These are phyloP conservation scores for Harpagifer antarcticus DNA, from an alignment of 2,797 vertebrate genomes.

Conservation along the genomic window DNA sequence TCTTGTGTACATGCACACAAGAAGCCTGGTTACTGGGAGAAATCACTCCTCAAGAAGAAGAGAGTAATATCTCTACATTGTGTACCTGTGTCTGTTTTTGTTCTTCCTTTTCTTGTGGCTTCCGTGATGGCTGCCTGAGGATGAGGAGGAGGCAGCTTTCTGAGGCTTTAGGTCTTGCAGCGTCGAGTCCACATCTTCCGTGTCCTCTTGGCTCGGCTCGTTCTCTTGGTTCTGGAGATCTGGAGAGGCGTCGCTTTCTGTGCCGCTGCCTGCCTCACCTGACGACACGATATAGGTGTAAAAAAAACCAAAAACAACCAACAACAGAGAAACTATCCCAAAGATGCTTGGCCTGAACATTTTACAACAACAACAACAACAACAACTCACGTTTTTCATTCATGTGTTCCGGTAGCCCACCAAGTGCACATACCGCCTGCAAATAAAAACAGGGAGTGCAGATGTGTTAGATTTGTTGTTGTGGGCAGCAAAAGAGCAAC, in stretches of 20 bases:
- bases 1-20: neutral
- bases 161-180: constrained; percentile 97
- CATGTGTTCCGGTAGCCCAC: constrained; percentile 97
- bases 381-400: constrained; percentile 95
- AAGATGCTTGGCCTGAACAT: neutral
- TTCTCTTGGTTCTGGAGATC: constrained; percentile 99
- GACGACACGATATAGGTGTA: too few species aligned
- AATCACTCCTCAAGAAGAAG: neutral
- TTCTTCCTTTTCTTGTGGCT: constrained; percentile 99
- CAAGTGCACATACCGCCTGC: constrained; percentile 96
- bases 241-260: constrained; percentile 96
- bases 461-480: neutral
- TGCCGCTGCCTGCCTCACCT: constrained; percentile 97
- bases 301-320: too few species aligned
- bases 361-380: constrained; percentile 67
- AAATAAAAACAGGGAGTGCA: constrained; percentile 14
- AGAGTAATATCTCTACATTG: neutral
- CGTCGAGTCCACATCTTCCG: constrained; percentile 93
- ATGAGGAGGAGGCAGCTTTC: constrained; percentile 95
- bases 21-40: too few species aligned
- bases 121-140: constrained; percentile 94
- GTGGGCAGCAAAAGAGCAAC: neutral
- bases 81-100: constrained; percentile 98
- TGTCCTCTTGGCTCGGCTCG: constrained; percentile 95
- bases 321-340: neutral